Conservation (phyloP, 2,888 invertebrate species). For the Athalia circularis region DNA sequence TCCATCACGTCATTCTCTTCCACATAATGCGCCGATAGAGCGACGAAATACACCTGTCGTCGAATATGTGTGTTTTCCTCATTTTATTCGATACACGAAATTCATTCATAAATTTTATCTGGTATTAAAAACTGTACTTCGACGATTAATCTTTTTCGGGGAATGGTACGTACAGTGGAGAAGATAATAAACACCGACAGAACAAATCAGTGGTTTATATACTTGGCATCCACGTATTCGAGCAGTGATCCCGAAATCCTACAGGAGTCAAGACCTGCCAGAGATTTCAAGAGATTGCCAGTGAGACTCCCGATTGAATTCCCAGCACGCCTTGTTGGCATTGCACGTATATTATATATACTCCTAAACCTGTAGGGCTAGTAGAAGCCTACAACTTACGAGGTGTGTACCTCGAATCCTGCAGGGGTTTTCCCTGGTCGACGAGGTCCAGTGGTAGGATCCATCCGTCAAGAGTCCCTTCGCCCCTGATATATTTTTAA, state of each 20-base stretch:
- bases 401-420: not conserved
- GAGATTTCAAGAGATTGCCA: slow-evolving; percentile 42
- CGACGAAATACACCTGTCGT: too few relatives aligned
- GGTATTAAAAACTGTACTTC: too few relatives aligned
- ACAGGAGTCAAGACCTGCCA: slow-evolving; percentile 23
- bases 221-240: not conserved
- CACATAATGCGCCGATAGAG: too few relatives aligned
- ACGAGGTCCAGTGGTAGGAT: not conserved
- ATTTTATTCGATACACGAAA: too few relatives aligned
- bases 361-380: not conserved
- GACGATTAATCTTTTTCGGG: too few relatives aligned
- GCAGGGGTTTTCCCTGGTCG: not conserved
- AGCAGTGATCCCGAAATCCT: not conserved
- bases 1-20: not conserved
- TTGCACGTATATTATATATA: not conserved
- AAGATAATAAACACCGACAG: too few relatives aligned
- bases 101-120: too few relatives aligned
- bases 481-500: slow-evolving; percentile 47
- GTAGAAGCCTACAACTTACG: slow-evolving; percentile 7
- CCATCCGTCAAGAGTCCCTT: slow-evolving; percentile 47
- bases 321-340: slow-evolving; percentile 31
- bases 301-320: slow-evolving; percentile 38
- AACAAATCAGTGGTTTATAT: not conserved
- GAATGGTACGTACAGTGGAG: too few relatives aligned
- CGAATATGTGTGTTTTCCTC: too few relatives aligned